Evolutionary conservation across 2,888 invertebrate genomes (phyloP).

Genomic region (Lepetodrilus schrolli): DNA sequence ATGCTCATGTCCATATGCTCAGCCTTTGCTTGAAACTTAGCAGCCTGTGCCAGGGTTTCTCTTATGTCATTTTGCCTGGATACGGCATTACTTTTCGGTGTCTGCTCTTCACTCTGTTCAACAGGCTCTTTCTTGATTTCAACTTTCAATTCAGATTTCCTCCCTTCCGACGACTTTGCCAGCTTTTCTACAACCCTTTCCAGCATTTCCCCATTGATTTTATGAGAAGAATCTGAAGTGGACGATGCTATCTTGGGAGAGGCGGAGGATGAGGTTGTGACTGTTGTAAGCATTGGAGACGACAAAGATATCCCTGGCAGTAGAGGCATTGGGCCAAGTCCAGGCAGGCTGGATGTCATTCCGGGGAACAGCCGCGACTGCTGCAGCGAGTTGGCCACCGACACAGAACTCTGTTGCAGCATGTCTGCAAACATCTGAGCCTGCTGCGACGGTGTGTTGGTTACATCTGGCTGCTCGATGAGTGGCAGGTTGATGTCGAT

Average conservation of each 20-base stretch:
- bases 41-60: background rate
- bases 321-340: conserved; percentile 35
- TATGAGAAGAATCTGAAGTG: conserved; percentile 25
- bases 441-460: conserved; percentile 67
- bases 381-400: conserved; percentile 43
- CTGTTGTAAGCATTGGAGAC: conserved; percentile 39
- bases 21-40: background rate
- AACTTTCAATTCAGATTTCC: background rate
- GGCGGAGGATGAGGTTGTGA: conserved; percentile 36
- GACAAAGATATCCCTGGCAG: background rate
- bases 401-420: conserved; percentile 37
- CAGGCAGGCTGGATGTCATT: conserved; percentile 41
- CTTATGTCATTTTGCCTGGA: background rate
- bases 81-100: background rate
- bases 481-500: conserved; percentile 89
- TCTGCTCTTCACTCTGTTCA: background rate
- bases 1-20: conserved; percentile 19
- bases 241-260: conserved; percentile 34
- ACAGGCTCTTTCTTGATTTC: conserved; percentile 5
- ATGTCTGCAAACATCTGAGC: conserved; percentile 75
- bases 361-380: conserved; percentile 53
- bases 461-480: conserved; percentile 82
- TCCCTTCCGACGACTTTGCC: conserved; percentile 12
- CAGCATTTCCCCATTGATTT: conserved; percentile 13
- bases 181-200: conserved; percentile 17